These are phyloP conservation scores for Chrysemys picta DNA, from an alignment of 2,113 vertebrate species.

Conservation along the genomic window DNA sequence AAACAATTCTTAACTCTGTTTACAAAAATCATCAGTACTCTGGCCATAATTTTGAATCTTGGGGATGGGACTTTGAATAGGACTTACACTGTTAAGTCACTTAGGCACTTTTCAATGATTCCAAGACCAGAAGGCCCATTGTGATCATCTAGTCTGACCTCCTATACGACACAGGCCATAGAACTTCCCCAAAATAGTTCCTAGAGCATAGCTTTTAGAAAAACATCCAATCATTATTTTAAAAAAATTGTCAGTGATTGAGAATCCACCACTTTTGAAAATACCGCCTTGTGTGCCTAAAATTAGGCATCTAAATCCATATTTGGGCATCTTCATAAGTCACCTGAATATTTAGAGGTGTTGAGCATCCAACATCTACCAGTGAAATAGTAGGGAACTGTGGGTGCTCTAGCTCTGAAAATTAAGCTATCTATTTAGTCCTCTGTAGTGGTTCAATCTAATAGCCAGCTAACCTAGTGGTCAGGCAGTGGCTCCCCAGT, in stretches of 20 bases:
- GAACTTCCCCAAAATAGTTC: too few species aligned
- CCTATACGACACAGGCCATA: too few species aligned
- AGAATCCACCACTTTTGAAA: not conserved
- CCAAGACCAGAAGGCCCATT: too few species aligned
- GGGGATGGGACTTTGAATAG: not conserved
- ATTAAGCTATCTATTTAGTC: rapidly evolving
- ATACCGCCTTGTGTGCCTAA: not conserved
- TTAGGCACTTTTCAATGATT: not conserved
- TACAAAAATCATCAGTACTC: not conserved
- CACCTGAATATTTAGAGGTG: not conserved
- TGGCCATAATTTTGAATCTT: not conserved
- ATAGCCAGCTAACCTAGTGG: too few species aligned
- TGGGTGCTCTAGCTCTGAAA: not conserved
- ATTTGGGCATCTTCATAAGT: not conserved
- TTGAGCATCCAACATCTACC: not conserved
- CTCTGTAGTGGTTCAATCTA: too few species aligned
- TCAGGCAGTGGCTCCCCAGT: too few species aligned
- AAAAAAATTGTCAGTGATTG: too few species aligned
- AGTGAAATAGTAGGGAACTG: not conserved
- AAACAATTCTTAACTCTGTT: not conserved
- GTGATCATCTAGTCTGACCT: too few species aligned
- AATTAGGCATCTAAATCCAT: not conserved
- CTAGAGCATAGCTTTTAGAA: too few species aligned
- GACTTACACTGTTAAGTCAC: not conserved
- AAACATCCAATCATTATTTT: too few species aligned